These are phyloP conservation scores for Acanthosepion pharaonis DNA, from an alignment of 2,888 invertebrate species.

Conservation along the genomic window DNA sequence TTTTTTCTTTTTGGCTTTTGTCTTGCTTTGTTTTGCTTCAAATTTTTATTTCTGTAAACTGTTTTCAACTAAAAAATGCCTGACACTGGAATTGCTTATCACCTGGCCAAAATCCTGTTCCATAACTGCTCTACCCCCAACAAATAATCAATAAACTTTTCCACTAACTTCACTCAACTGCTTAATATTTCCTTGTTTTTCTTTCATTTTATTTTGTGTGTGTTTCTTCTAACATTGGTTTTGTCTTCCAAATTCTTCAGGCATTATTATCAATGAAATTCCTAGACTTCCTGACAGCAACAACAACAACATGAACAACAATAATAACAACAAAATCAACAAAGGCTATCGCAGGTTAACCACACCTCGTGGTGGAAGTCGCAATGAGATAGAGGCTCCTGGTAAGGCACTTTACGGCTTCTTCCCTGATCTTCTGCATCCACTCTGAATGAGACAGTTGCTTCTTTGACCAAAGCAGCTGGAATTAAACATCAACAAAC, in stretches of 20 bases:
- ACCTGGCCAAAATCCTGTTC: too few species aligned
- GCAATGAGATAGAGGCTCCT: constrained; percentile 46
- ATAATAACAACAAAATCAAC: background rate
- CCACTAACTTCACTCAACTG: background rate
- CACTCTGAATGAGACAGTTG: background rate
- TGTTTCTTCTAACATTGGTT: background rate
- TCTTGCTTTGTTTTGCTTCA: too few species aligned
- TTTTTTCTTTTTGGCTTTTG: too few species aligned
- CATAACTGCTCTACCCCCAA: too few species aligned
- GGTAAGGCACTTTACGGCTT: constrained; percentile 36
- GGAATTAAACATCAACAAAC: background rate
- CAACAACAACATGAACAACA: background rate
- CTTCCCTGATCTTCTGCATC: background rate
- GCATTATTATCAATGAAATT: constrained; percentile 38
- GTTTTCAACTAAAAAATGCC: too few species aligned
- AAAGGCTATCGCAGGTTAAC: constrained; percentile 36
- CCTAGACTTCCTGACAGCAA: constrained; percentile 11
- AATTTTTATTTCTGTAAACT: too few species aligned
- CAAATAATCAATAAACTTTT: too few species aligned
- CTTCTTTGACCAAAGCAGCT: background rate
- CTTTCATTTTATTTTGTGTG: background rate
- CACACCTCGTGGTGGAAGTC: constrained; percentile 41
- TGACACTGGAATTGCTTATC: too few species aligned
- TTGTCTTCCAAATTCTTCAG: constrained; percentile 42
- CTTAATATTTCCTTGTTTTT: background rate